Evolutionary conservation across 2,888 invertebrate genomes (phyloP), one percentile per base, ranked within the genome.

Genomic region (Cosmia trapezina): DNA sequence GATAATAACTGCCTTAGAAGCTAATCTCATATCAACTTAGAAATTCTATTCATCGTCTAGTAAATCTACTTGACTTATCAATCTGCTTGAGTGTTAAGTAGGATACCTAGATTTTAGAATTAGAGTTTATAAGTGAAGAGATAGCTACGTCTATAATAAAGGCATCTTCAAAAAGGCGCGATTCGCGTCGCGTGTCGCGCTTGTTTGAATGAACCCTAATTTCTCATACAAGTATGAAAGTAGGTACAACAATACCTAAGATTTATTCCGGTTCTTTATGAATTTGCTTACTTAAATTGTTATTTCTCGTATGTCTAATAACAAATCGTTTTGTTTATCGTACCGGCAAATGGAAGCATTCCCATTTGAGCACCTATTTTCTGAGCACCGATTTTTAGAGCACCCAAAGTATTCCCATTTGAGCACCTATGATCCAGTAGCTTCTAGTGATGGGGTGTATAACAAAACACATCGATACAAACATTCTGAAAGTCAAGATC

Each of bases 21-120:
- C n/a, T 78, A 80, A 78, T 64, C 75, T 64, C 49, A 37, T 81
- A 62, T 43, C 60, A 65, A 57, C 41, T 65, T 76, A 64, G 68
- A 68, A 64, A 81, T 68, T 81, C 75, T 51, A 75, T 64, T 65
- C 43, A 62, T 53, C 22, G 43, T 60, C 37, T 60, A 75, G 47
- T 74, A 33, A 64, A 67, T 45, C 57, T 49, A 51, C 45, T 54
- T 57, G 45, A 17, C 14, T 62, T 73, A 49, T 19, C 60, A 19
- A 72, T 63, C 51, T n/a, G 49, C 54, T 47, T 14, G 6, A 49
- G 12, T 22, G 33, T 22, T 19, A 33, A 72, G 45, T 47, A 12
- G 45, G n/a, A 12, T 45, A 37, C 22, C 28, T 62, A 45, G 12
- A 43, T 17, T 54, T 70, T 45, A 19, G 12, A 11, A 12, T 37